Evolutionary conservation across 2,113 vertebrate species (phyloP).

Genomic region (Carassius auratus): DNA sequence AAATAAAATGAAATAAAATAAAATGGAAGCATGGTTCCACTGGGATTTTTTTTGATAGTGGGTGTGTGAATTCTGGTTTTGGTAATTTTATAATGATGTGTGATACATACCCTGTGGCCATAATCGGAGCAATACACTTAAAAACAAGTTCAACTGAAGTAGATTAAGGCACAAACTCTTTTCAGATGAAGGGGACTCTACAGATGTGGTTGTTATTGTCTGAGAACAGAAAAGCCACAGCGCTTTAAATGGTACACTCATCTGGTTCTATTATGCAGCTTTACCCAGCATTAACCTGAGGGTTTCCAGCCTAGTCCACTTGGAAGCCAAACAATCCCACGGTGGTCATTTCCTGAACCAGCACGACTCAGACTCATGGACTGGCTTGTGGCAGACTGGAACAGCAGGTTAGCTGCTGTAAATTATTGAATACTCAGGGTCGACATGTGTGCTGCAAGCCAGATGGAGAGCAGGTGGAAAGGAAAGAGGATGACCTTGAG

Average conservation of each 20-base stretch:
- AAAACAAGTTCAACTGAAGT: neutral
- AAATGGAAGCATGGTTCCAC: neutral
- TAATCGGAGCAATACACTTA: neutral
- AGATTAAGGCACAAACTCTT: slow-evolving; percentile 19
- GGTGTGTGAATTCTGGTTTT: neutral
- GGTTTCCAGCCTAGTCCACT: neutral
- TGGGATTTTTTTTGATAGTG: neutral
- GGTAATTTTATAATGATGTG: neutral
- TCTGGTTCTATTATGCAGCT: neutral
- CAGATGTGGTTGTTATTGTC: slow-evolving; percentile 13
- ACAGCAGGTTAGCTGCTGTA: neutral
- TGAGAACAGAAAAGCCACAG: neutral
- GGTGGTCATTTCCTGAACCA: neutral
- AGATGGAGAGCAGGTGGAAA: slow-evolving; percentile 38
- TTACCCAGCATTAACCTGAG: neutral
- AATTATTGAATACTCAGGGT: slow-evolving; percentile 25
- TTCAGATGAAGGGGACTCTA: neutral
- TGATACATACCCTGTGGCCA: neutral
- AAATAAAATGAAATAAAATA: neutral
- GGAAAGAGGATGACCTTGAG: slow-evolving; percentile 39
- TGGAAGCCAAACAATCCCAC: neutral
- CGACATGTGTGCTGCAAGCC: slow-evolving; percentile 2
- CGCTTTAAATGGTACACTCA: neutral
- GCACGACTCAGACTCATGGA: neutral
- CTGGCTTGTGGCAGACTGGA: neutral